These are phyloP conservation scores for Drosophila macrospina DNA, from an alignment of 2,888 invertebrate genomes.

Conservation along the genomic window DNA sequence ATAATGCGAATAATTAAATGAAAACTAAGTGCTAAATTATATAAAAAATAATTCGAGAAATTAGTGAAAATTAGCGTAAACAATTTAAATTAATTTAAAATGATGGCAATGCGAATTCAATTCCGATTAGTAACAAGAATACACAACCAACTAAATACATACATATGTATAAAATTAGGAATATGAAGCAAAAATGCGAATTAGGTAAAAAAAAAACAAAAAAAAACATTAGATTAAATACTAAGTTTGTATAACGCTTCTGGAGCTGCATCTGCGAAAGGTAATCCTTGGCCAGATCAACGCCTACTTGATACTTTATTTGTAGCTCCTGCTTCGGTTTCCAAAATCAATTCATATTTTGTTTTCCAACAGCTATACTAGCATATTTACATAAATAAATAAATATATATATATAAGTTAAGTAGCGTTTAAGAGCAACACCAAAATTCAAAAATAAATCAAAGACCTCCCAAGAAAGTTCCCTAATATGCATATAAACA, in stretches of 20 bases:
- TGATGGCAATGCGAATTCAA: constrained; percentile 60
- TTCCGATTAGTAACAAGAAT: constrained; percentile 53
- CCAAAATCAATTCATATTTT: constrained; percentile 31
- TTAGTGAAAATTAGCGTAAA: constrained; percentile 69
- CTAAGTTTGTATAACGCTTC: constrained; percentile 21
- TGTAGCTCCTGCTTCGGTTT: constrained; percentile 67
- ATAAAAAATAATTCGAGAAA: constrained; percentile 36
- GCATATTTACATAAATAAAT: constrained; percentile 28
- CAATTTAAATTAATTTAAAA: constrained; percentile 35
- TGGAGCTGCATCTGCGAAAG: constrained; percentile 14
- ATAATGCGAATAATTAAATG: constrained; percentile 51
- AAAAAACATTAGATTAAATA: not conserved
- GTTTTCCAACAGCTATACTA: constrained; percentile 37
- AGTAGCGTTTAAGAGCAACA: constrained; percentile 54
- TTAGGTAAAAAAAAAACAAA: constrained; percentile 28
- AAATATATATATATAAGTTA: constrained; percentile 23
- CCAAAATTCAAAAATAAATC: constrained; percentile 67
- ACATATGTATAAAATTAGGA: not conserved
- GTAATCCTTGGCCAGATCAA: not conserved
- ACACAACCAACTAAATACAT: constrained; percentile 4
- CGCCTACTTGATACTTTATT: constrained; percentile 11
- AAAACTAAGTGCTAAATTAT: constrained; percentile 77
- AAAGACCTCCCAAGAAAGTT: constrained; percentile 79
- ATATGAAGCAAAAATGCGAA: constrained; percentile 24
- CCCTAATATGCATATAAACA: constrained; percentile 69